Evolutionary conservation across 2,113 vertebrate species (phyloP), one percentile per base, ranked within the genome.

Genomic region (Symphodus melops): DNA sequence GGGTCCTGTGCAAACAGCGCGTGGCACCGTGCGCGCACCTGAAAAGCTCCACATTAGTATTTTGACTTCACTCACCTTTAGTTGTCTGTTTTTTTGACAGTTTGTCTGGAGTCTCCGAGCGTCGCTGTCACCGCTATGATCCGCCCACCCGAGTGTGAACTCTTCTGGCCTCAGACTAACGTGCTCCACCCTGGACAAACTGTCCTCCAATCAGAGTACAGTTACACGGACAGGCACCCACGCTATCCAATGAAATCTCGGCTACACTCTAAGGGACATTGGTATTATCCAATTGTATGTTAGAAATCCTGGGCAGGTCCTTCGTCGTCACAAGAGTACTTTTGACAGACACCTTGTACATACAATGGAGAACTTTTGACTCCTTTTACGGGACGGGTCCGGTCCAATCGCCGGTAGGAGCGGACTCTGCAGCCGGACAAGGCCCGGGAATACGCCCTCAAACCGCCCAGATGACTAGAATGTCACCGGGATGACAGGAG

Each of bases 331-430:
- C 56, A 1, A 9, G 20, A 53, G 49, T 41, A 66, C 81, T 74
- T 89, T 89, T 94, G 92, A 94, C 75, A 8, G 92, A 92, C 94
- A 89, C 19, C 10, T 25, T 10, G 25, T 5, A 8, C 84, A 69
- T 42, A 67, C 94, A 94, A 92, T 94, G 78, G 86, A 86, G 58
- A 82, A 79, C 82, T 92, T 51, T 92, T 92, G 79, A 90, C 82
- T 92, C 94, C 93, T 94, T 94, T 83, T 94, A 93, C 84, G 92
- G 93, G 78, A 76, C 85, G 16, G 67, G 61, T 57, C 20, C 25
- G 72, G 73, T 83, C 92, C 91, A 92, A 92, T 93, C 25, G 62
- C 53, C 59, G 60, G 36, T n/a, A 51, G 81, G 73, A 41, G 66
- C 39, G 16, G 12, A 16, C 62, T 74, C 54, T 66, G 57, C 68